A percentile compares a stretch with the other conserved stretches of the same genome.
Evolutionary conservation across 2,888 invertebrate species (phyloP).

Genomic region (Arctia plantaginis): DNA sequence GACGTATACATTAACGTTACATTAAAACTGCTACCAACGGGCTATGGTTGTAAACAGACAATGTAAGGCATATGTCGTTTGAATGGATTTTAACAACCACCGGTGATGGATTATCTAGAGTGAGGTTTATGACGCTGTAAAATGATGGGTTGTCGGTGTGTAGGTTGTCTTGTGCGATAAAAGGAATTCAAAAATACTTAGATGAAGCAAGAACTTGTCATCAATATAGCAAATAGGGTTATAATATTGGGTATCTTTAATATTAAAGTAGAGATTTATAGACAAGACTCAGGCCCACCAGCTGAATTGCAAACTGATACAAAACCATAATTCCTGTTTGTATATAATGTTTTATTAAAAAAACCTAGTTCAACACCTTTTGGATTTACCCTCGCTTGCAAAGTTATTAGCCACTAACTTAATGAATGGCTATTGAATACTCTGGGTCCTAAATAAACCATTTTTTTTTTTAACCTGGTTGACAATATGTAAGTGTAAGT

Average conservation of each 20-base stretch:
- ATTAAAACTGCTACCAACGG: constrained; percentile 36
- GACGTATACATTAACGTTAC: constrained; percentile 50
- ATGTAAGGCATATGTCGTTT: constrained; percentile 42
- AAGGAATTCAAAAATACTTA: neutral
- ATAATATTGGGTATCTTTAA: neutral
- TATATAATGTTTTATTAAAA: too few species aligned
- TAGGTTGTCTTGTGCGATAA: neutral
- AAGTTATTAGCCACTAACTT: too few species aligned
- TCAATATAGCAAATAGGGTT: neutral
- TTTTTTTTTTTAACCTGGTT: neutral
- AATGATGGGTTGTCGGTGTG: constrained; percentile 9
- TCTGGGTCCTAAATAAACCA: too few species aligned
- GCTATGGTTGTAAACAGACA: constrained; percentile 48
- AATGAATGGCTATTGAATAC: too few species aligned
- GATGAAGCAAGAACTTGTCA: neutral
- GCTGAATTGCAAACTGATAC: too few species aligned
- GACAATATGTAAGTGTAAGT: neutral
- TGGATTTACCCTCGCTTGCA: too few species aligned
- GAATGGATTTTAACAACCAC: constrained; percentile 46
- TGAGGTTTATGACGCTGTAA: constrained; percentile 26
- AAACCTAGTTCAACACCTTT: too few species aligned
- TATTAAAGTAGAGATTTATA: neutral
- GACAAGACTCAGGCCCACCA: neutral
- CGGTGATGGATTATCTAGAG: constrained; percentile 44
- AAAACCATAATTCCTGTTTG: too few species aligned